Evolutionary conservation across 2,797 vertebrate genomes (phyloP).

Genomic region (Artibeus lituratus): DNA sequence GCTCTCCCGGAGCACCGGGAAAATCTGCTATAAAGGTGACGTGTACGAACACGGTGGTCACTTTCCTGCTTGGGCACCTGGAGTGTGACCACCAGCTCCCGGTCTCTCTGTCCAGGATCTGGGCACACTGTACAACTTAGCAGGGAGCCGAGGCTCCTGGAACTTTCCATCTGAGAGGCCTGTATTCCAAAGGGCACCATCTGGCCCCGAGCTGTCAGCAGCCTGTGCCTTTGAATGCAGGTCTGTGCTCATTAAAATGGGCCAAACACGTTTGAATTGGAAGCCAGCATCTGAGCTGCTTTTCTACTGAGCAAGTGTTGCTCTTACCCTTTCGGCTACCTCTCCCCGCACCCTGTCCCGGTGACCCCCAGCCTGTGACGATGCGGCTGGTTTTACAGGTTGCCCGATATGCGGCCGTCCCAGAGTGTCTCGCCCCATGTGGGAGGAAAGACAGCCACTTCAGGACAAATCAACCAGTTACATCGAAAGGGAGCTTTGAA

Average conservation of each 20-base stretch:
- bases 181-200: neutral
- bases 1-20: neutral
- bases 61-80: neutral
- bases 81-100: neutral
- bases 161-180: neutral
- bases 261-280: neutral
- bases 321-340: neutral
- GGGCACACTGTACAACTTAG: too few species aligned
- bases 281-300: neutral
- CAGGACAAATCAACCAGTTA: too few species aligned
- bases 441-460: neutral
- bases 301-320: neutral
- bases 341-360: neutral
- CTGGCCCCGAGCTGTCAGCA: neutral
- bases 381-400: neutral
- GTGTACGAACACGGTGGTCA: neutral
- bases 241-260: conserved; percentile 28
- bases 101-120: neutral
- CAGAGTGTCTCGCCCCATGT: rapidly evolving
- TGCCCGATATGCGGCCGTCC: rapidly evolving
- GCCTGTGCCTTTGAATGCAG: neutral
- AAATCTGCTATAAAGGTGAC: neutral
- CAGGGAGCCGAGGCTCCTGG: neutral
- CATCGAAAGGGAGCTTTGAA: neutral
- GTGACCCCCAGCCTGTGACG: neutral